Base-by-base conservation (phyloP, 1,140 invertebrate genomes). In the Copidosoma floridanum region DNA sequence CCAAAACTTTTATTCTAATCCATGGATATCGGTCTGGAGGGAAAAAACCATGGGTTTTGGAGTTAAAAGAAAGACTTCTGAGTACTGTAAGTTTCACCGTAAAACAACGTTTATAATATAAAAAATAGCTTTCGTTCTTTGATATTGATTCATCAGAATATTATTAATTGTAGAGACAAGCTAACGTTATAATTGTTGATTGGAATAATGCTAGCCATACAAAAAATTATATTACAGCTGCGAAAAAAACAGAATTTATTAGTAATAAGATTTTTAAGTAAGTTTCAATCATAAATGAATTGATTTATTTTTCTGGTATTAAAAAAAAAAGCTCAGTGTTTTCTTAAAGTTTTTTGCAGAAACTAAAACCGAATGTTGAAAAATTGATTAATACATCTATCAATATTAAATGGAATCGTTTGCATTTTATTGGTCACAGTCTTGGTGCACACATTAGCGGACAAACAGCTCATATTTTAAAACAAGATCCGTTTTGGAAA, bases 21-120 rank as follows among this genome's bases (percentile, higher is more conserved):
- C 59, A 61, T 16, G 59, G 59, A 1, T 61, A 48, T 14, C 27
- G 38, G n/a, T 48, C 59, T 14, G 47, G 23, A 14, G 52, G 46
- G 5, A 32, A 43, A 26, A 55, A 55, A 16, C 10, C 26, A 24
- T 61, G 59, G 59, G 44, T 55, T 18, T n/a, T 38, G 26, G 51
- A 41, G 6, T 16, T 61, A 14, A 61, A 61, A 16, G 38, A 61
- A 24, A 43, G 21, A 24, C 18, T 61, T 26, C 46, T 61, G 24
- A 37, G 56, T 7, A n/a, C 8, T 3, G 59, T 61, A 14, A 61
- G 58, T 8, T 32, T 32, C 12, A 8, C 12, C 12, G 29, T 8
- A 32, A 8, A 12, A 32, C 6, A 32, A 32, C 12, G 6, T 8
- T 8, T 32, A 32, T 32, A 8, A 32, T 32, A 32, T 32, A 8